Conservation (phyloP, 2,797 vertebrate genomes). For the Aldrovandia affinis region DNA sequence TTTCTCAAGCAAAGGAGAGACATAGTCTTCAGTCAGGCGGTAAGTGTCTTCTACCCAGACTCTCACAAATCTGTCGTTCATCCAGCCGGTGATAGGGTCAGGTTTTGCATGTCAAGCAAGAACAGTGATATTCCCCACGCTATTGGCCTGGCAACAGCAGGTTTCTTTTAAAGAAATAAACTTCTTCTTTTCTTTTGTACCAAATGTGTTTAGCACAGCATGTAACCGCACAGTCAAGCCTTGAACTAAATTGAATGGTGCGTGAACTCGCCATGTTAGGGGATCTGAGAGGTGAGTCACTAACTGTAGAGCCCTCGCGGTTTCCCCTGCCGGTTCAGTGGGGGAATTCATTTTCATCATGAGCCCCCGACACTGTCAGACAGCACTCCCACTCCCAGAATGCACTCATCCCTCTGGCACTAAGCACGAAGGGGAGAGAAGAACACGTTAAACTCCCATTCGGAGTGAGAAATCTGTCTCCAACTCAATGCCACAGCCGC, state of each 20-base stretch:
- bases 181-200: not conserved
- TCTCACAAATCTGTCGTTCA: not conserved
- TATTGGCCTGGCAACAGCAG: too few relatives aligned
- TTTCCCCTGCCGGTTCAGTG: not conserved
- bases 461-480: not conserved
- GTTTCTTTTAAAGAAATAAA: not conserved
- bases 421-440: not conserved
- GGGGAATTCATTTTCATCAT: not conserved
- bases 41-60: constrained; percentile 65
- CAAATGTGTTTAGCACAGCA: not conserved
- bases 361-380: not conserved
- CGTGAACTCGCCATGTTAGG: too few relatives aligned
- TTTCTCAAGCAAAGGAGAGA: constrained; percentile 90
- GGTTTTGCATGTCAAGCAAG: too few relatives aligned
- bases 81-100: not conserved
- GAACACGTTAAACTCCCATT: not conserved
- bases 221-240: not conserved
- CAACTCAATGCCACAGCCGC: not conserved
- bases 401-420: not conserved
- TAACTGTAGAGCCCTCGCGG: not conserved
- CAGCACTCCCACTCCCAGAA: not conserved
- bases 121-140: too few relatives aligned
- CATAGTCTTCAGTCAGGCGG: constrained; percentile 95
- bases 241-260: not conserved
- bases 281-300: not conserved